A percentile compares a stretch with the other conserved stretches of the same genome.
Conservation (phyloP, 2,797 vertebrate species). For the Peromyscus aztecus region DNA sequence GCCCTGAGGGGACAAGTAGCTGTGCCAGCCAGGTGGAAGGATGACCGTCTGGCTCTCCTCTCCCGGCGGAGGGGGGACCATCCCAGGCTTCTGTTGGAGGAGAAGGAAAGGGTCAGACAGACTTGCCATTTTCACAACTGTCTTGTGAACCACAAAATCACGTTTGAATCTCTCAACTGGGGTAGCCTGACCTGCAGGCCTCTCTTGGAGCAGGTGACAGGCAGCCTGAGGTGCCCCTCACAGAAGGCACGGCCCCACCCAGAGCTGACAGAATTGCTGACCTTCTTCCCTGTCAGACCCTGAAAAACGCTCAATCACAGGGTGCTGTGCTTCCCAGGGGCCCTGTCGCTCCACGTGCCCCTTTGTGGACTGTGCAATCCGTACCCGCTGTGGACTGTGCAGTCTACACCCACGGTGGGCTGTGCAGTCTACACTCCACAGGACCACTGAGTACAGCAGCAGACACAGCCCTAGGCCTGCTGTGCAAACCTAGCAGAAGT, state of each 20-base stretch:
- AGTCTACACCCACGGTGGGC: neutral
- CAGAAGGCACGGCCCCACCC: neutral
- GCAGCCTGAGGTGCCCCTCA: neutral
- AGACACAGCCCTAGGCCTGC: neutral
- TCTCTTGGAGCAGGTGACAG: neutral
- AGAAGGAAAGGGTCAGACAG: conserved; percentile 56
- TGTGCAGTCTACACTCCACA: neutral
- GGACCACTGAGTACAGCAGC: neutral
- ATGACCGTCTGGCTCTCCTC: conserved; percentile 91
- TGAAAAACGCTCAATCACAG: neutral
- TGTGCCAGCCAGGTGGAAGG: conserved; percentile 96
- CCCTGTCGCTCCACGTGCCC: rapidly evolving
- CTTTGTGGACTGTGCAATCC: neutral
- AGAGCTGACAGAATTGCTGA: neutral
- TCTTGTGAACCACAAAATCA: neutral
- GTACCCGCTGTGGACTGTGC: neutral
- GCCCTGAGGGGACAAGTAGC: conserved; percentile 98
- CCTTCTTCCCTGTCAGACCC: neutral
- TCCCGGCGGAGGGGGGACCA: conserved; percentile 91
- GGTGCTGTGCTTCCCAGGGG: too few relatives aligned
- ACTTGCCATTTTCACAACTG: neutral
- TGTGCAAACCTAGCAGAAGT: neutral
- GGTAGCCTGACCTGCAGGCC: neutral
- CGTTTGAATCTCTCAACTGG: neutral
- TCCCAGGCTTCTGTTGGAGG: conserved; percentile 93